These are phyloP conservation scores for Zoanthus sansibaricus DNA, from an alignment of 92 coral and sea anemone species.

Conservation along the genomic window DNA sequence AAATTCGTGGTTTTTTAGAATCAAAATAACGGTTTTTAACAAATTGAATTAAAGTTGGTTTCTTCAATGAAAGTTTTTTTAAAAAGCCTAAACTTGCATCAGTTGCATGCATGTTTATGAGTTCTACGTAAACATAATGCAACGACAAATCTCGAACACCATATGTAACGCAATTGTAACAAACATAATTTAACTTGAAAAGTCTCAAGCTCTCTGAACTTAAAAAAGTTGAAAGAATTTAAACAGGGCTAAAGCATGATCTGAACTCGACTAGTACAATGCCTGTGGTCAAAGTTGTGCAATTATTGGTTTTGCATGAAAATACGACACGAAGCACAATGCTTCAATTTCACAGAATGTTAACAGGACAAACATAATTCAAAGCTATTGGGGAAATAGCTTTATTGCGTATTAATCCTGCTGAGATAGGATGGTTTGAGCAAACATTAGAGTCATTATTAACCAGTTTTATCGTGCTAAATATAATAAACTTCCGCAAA, in stretches of 20 bases:
- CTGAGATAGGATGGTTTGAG: slow-evolving; percentile 8
- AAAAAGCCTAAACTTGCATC: background rate
- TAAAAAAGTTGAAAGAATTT: background rate
- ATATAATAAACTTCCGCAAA: slow-evolving; percentile 1
- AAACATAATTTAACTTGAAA: background rate
- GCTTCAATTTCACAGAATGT: background rate
- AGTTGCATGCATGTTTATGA: background rate
- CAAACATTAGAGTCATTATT: slow-evolving; percentile 24
- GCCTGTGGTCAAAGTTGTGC: background rate
- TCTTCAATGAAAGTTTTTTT: background rate
- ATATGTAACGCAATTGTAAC: background rate
- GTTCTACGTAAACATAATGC: background rate
- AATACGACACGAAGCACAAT: background rate
- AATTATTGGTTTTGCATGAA: background rate
- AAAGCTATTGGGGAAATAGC: background rate
- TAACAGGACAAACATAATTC: slow-evolving; percentile 21
- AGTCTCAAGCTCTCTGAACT: background rate
- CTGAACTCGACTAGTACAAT: background rate
- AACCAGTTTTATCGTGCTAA: background rate
- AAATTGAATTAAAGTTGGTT: background rate
- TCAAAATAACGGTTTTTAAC: background rate
- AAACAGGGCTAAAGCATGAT: background rate
- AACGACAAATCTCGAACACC: background rate
- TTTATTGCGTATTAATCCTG: slow-evolving; percentile 35
- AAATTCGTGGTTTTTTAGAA: background rate